These are phyloP conservation scores for Clarias platycephalus DNA, from an alignment of 2,797 vertebrate species.

Conservation along the genomic window DNA sequence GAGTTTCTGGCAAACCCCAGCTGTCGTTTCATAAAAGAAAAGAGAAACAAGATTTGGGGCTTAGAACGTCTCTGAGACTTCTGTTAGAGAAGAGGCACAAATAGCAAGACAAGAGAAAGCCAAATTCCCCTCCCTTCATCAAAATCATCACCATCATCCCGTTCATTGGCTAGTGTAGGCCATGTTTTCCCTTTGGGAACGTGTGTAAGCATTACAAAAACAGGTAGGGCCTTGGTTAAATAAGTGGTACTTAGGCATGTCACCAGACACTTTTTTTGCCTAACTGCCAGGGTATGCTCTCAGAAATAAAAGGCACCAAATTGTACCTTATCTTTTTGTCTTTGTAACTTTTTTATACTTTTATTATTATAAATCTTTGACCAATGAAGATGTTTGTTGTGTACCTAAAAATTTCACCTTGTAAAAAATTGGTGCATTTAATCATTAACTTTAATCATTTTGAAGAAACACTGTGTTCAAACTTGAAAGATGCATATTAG, in stretches of 20 bases:
- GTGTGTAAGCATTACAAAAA: slow-evolving; percentile 62
- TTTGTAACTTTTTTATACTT: background rate
- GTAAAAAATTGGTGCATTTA: background rate
- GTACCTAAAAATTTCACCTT: background rate
- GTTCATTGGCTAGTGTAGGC: slow-evolving; percentile 25
- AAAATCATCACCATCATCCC: slow-evolving; percentile 14
- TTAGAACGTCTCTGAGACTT: slow-evolving; percentile 80
- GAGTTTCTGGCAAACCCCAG: slow-evolving; percentile 93
- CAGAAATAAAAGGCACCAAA: background rate
- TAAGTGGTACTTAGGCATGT: slow-evolving; percentile 47
- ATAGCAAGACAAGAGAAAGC: slow-evolving; percentile 69
- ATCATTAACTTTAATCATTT: background rate
- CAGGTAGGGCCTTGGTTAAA: slow-evolving; percentile 62
- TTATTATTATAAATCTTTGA: background rate
- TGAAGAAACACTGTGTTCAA: background rate
- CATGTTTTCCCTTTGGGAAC: slow-evolving; percentile 60
- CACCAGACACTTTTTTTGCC: background rate
- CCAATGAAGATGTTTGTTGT: background rate
- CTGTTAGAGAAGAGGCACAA: slow-evolving; percentile 77
- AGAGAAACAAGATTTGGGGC: slow-evolving; percentile 93
- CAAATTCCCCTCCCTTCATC: slow-evolving; percentile 28
- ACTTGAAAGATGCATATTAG: background rate
- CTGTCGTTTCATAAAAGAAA: slow-evolving; percentile 94
- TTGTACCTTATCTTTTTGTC: background rate
- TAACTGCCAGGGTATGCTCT: background rate